These are phyloP conservation scores for Oreochromis mossambicus DNA, from an alignment of 2,797 vertebrate genomes.

Conservation along the genomic window DNA sequence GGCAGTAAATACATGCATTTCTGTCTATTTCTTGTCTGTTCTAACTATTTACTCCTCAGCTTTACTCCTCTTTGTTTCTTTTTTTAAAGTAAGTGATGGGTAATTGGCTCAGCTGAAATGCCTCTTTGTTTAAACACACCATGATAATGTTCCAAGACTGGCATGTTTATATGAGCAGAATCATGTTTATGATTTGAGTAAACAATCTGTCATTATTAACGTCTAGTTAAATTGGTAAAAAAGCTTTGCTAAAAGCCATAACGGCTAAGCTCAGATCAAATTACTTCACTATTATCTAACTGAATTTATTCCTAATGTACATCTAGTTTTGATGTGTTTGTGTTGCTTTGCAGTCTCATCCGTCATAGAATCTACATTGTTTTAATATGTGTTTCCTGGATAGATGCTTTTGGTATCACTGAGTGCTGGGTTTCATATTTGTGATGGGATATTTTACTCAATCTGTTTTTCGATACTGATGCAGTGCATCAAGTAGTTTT, in stretches of 20 bases:
- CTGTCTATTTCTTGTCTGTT: background rate
- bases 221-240: background rate
- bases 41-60: background rate
- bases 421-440: background rate
- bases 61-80: background rate
- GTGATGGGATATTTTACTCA: background rate
- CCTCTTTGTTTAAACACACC: background rate
- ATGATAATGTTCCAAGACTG: background rate
- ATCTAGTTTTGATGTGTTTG: background rate
- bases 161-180: background rate
- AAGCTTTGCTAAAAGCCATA: background rate
- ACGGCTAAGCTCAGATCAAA: background rate
- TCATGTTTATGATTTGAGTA: background rate
- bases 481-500: slow-evolving; percentile 1
- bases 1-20: background rate
- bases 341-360: background rate
- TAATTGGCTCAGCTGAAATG: background rate
- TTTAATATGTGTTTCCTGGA: background rate
- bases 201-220: background rate
- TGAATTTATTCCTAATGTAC: background rate
- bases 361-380: background rate
- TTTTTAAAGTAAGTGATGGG: background rate
- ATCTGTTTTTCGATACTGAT: background rate
- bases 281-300: background rate
- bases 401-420: background rate